These are phyloP conservation scores for Mycteria americana DNA, from an alignment of 2,797 vertebrate genomes.

Conservation along the genomic window DNA sequence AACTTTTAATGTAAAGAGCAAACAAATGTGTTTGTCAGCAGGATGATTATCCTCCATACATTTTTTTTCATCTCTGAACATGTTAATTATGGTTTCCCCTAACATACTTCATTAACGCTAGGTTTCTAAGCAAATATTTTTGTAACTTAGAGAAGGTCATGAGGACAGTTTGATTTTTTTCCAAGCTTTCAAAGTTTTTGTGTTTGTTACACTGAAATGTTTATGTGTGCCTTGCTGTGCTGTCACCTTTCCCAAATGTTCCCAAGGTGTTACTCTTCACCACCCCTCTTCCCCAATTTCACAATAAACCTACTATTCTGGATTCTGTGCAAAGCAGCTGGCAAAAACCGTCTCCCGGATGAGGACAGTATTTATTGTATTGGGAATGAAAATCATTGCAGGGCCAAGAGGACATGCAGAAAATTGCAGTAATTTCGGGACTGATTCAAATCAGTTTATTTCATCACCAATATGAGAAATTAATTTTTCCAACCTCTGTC, in stretches of 20 bases:
- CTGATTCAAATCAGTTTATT: background rate
- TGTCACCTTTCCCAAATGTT: background rate
- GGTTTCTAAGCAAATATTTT: background rate
- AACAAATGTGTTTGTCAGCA: slow-evolving; percentile 55
- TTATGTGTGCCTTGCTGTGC: background rate
- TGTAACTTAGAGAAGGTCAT: background rate
- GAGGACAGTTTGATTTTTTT: background rate
- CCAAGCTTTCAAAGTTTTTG: background rate
- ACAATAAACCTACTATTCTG: background rate
- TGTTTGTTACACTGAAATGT: background rate
- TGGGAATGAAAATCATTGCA: background rate
- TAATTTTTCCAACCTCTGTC: background rate
- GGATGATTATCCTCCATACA: background rate
- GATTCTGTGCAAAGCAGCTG: background rate
- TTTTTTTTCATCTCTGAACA: slow-evolving; percentile 2
- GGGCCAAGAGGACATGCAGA: background rate
- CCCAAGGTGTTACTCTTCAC: background rate
- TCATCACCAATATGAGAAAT: background rate
- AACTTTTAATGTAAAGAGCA: slow-evolving; percentile 50
- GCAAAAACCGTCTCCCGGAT: background rate
- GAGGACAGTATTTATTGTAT: background rate
- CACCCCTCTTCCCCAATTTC: background rate
- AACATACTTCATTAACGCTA: background rate
- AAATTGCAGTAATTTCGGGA: background rate
- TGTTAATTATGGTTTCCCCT: slow-evolving; percentile 5